phyloP scores from a whole-genome alignment of 2,113 vertebrate species.

The Alligator mississippiensis region DNA sequence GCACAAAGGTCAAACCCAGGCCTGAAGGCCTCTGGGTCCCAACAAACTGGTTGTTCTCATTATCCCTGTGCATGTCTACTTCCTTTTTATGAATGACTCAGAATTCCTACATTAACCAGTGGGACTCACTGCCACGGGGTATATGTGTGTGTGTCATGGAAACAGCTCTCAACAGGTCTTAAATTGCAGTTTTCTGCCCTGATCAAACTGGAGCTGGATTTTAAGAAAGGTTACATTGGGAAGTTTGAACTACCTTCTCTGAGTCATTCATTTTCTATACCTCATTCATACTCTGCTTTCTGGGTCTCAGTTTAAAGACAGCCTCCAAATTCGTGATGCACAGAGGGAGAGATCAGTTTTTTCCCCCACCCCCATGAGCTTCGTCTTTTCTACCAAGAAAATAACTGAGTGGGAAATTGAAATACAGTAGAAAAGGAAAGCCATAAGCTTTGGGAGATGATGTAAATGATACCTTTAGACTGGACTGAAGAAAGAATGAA shows the following conservation, averaged over 20 bases:
- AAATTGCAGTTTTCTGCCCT: no score
- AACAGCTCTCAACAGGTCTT: not conserved
- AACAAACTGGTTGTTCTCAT: not conserved
- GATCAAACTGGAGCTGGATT: no score
- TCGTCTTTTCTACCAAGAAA: not conserved
- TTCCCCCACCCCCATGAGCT: not conserved
- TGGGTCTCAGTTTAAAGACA: not conserved
- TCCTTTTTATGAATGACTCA: not conserved
- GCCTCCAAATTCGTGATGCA: no score
- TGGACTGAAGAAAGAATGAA: not conserved
- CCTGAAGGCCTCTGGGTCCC: no score
- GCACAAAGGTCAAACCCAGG: no score
- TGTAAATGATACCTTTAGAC: not conserved
- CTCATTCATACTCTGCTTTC: not conserved
- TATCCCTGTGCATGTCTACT: not conserved
- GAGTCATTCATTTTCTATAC: not conserved
- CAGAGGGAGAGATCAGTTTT: not conserved
- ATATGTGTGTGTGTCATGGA: not conserved
- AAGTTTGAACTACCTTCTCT: not conserved
- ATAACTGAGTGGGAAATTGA: not conserved
- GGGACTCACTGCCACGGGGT: not conserved
- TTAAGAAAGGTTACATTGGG: no score
- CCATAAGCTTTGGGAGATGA: not conserved
- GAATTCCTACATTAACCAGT: not conserved
- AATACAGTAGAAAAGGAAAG: not conserved